Evolutionary conservation across 2,113 vertebrate species (phyloP), one percentile per base, ranked within the genome.

Genomic region (Lonchura striata): DNA sequence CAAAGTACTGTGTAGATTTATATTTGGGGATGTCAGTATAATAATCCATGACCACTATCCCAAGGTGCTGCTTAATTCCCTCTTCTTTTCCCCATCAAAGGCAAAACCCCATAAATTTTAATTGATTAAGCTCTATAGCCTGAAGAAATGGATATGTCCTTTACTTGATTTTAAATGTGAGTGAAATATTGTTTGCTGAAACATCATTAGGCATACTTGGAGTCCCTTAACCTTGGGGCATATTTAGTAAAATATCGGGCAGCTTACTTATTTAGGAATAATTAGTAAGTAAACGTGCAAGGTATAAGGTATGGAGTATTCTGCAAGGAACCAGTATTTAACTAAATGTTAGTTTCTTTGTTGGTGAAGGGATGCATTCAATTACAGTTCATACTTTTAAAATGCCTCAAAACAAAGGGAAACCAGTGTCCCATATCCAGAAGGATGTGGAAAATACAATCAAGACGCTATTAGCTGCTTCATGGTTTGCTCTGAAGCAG

Each of bases 21-120:
- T 90, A 93, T 89, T 97, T 86, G 92, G 94, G 91, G 78, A 89
- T 96, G 93, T 94, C 90, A 35, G 30, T 96, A 85, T 97, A 88
- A 96, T 94, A 76, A 84, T 81, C 88, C 85, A 46, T 96, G 93
- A 97, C 93, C 82, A 8, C 87, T 96, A 77, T 86, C 85, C 74
- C 42, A 61, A 88, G 89, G 61, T 92, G 27, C 63, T 91, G 27
- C 31, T 78, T 70, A 74, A 60, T 94, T 95, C 57, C 35, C 21
- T 44, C 23, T 94, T 89, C 39, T 31, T 90, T 80, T 90, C 75
- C 30, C 14, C 64, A 79, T 79, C 63, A 86, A 82, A 83, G 60
- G 33, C 41, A 76, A 83, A 91, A 39, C 15, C n/a, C 87, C 64
- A n/a, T 92, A 88, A 56, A 86, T 92, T 59, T 96, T 72, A 78